Percentiles rank a stretch among this genome's conserved stretches.
Evolutionary conservation across 2,797 vertebrate species (phyloP).

Genomic region (Sebastes goodei): DNA sequence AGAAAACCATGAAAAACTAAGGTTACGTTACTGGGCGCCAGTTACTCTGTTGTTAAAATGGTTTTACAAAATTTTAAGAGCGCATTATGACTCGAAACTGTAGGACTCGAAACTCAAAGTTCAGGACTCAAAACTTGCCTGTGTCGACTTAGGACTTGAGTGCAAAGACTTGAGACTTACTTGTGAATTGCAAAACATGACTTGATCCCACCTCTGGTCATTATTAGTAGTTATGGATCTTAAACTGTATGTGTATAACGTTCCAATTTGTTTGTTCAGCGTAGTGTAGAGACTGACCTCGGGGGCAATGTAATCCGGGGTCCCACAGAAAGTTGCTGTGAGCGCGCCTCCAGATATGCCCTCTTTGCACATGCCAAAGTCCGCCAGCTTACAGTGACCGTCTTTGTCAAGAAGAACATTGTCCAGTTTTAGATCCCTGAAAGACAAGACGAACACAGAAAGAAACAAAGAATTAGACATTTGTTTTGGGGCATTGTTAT

Average conservation of each 20-base stretch:
- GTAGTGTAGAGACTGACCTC: constrained; percentile 84
- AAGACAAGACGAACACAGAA: constrained; percentile 30
- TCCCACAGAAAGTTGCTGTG: constrained; percentile 97
- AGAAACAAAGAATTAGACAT: not conserved
- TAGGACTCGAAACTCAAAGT: no score
- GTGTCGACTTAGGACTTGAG: no score
- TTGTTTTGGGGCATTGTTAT: not conserved
- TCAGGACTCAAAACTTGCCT: no score
- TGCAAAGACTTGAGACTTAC: no score
- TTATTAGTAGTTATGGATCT: not conserved
- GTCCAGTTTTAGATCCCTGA: constrained; percentile 96
- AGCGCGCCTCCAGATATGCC: constrained; percentile 88
- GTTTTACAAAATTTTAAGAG: no score
- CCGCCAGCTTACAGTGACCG: constrained; percentile 98
- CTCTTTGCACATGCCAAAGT: constrained; percentile 99
- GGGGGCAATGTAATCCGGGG: constrained; percentile 97
- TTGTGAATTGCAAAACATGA: no score
- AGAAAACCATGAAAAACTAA: no score
- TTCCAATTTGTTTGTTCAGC: not conserved
- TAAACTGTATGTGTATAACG: not conserved
- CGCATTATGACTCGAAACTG: no score
- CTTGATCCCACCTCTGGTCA: no score
- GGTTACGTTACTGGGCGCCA: no score
- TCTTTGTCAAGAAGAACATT: constrained; percentile 95
- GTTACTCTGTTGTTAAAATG: no score